Conservation (phyloP, 2,113 vertebrate species). For the Motacilla tschutschensis region DNA sequence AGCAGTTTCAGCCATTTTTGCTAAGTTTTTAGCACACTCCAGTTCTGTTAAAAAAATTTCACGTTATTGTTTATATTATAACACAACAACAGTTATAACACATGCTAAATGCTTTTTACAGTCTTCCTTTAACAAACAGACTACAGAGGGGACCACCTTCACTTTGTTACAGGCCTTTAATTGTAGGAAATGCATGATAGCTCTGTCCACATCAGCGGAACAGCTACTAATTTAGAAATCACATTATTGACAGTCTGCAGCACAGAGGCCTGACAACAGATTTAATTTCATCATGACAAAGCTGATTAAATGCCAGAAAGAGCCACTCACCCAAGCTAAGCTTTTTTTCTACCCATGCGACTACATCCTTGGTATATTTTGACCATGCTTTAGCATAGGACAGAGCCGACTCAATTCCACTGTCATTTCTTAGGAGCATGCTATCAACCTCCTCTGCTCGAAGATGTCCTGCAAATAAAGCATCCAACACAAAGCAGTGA, state of each 20-base stretch:
- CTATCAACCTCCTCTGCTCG: slow-evolving; percentile 84
- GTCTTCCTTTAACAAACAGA: not conserved
- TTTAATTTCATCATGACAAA: slow-evolving; percentile 65
- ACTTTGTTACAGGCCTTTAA: slow-evolving; percentile 27
- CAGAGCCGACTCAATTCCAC: slow-evolving; percentile 88
- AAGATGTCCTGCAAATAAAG: slow-evolving; percentile 78
- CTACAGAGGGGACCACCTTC: not conserved
- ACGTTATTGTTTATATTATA: not conserved
- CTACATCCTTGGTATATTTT: slow-evolving; percentile 95
- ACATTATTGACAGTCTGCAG: slow-evolving; percentile 65
- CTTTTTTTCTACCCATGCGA: slow-evolving; percentile 95
- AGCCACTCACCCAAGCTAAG: slow-evolving; percentile 88
- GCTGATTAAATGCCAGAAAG: slow-evolving; percentile 63
- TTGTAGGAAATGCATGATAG: slow-evolving; percentile 35
- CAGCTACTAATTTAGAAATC: slow-evolving; percentile 66
- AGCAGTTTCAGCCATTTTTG: slow-evolving; percentile 93
- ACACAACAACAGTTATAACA: not conserved
- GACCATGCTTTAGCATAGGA: slow-evolving; percentile 95
- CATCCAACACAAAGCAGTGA: slow-evolving; percentile 19
- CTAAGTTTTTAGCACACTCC: slow-evolving; percentile 89
- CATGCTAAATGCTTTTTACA: not conserved
- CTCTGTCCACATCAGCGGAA: slow-evolving; percentile 47
- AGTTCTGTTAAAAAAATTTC: slow-evolving; percentile 76
- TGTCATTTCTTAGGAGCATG: slow-evolving; percentile 84
- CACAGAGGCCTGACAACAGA: slow-evolving; percentile 64